These are phyloP conservation scores for Rhodinocichla rosea DNA, from an alignment of 2,113 vertebrate species.

Conservation along the genomic window DNA sequence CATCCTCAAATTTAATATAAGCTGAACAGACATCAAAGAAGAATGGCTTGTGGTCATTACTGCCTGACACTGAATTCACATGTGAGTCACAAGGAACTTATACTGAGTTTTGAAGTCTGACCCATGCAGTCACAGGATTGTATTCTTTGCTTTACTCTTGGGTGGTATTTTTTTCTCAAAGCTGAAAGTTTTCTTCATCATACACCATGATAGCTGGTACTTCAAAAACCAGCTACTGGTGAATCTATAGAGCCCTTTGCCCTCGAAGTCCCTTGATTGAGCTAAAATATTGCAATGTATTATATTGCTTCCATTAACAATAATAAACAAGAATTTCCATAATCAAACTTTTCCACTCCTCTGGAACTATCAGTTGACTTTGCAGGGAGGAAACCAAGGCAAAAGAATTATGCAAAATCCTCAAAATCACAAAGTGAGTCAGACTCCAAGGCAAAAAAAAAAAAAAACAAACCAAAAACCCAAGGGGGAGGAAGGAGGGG, in stretches of 20 bases:
- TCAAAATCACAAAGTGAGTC: neutral
- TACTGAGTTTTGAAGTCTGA: conserved; percentile 13
- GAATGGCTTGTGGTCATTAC: neutral
- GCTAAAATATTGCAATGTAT: neutral
- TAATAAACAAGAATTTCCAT: conserved; percentile 43
- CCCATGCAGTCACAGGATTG: neutral
- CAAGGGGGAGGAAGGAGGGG: neutral
- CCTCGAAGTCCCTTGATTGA: neutral
- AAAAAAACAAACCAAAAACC: neutral
- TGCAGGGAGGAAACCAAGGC: conserved; percentile 15
- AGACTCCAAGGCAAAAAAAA: neutral
- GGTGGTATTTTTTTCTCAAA: neutral
- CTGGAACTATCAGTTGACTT: conserved; percentile 15
- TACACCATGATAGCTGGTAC: neutral
- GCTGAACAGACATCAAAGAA: neutral
- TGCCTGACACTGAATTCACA: neutral
- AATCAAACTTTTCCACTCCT: conserved; percentile 5
- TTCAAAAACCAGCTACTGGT: neutral
- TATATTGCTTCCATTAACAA: neutral
- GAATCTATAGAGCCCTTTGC: neutral
- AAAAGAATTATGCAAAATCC: conserved; percentile 48
- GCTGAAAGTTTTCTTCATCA: neutral
- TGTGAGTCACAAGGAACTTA: conserved; percentile 21
- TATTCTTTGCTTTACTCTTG: neutral
- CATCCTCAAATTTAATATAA: neutral